Conservation (phyloP, 2,113 vertebrate genomes). For the Elephas maximus region DNA sequence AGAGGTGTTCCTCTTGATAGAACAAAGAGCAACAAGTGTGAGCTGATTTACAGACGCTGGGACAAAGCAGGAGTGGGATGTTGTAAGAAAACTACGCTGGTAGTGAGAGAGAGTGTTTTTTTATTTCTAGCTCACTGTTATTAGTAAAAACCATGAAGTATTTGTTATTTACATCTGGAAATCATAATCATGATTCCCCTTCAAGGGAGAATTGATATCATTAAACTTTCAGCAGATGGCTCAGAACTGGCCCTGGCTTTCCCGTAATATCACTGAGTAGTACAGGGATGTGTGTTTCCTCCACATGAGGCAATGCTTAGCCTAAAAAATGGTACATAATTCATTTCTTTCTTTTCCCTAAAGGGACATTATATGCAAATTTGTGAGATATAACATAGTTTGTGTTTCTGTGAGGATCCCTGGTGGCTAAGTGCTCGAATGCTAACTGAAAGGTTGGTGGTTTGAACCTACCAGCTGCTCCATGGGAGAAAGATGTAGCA, state of each 20-base stretch:
- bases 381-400: slow-evolving; percentile 32
- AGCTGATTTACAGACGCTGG: slow-evolving; percentile 33
- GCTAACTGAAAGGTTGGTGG: too few relatives aligned
- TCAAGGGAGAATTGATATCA: slow-evolving; percentile 13
- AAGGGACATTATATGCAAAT: slow-evolving; percentile 27
- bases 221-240: slow-evolving; percentile 11
- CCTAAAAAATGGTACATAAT: not conserved
- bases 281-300: not conserved
- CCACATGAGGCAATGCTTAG: not conserved
- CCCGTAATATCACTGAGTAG: not conserved
- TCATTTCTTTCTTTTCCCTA: slow-evolving; percentile 25
- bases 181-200: slow-evolving; percentile 27
- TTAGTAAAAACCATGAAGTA: slow-evolving; percentile 49
- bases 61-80: not conserved
- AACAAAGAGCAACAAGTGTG: slow-evolving; percentile 47
- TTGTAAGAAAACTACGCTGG: not conserved
- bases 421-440: too few relatives aligned
- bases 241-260: slow-evolving; percentile 43
- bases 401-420: not conserved
- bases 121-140: not conserved
- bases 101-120: slow-evolving; percentile 50
- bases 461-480: too few relatives aligned
- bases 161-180: slow-evolving; percentile 22
- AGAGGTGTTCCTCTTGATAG: slow-evolving; percentile 10
- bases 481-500: too few relatives aligned